Evolutionary conservation across 2,113 vertebrate species (phyloP).

Genomic region (Lagopus muta): DNA sequence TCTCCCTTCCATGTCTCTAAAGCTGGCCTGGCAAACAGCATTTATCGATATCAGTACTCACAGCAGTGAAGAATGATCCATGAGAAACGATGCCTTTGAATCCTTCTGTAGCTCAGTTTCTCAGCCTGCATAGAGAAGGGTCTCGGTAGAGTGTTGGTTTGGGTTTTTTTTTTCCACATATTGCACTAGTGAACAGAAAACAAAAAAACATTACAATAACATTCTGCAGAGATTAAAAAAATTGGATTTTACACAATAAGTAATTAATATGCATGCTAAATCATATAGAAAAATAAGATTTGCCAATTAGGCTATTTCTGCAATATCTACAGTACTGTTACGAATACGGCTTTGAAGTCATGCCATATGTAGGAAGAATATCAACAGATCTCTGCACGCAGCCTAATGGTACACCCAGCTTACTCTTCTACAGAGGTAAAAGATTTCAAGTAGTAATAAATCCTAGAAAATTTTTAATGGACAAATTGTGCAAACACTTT

Average conservation of each 20-base stretch:
- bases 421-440: background rate
- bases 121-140: background rate
- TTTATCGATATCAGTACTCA: background rate
- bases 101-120: background rate
- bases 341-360: background rate
- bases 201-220: fast-evolving
- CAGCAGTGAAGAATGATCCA: background rate
- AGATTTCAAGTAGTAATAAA: background rate
- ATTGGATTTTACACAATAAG: background rate
- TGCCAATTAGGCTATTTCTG: background rate
- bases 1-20: no score
- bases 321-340: background rate
- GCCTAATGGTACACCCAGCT: background rate
- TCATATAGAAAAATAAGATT: background rate
- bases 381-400: background rate
- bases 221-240: background rate
- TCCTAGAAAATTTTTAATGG: background rate
- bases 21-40: background rate
- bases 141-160: background rate
- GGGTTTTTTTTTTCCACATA: background rate
- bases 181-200: background rate
- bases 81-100: background rate
- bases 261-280: background rate
- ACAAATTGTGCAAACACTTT: background rate
- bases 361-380: background rate